Percentiles rank a stretch among this genome's conserved stretches.
These are phyloP conservation scores for Dipus sagitta DNA, from an alignment of 2,797 vertebrate species.

Conservation along the genomic window DNA sequence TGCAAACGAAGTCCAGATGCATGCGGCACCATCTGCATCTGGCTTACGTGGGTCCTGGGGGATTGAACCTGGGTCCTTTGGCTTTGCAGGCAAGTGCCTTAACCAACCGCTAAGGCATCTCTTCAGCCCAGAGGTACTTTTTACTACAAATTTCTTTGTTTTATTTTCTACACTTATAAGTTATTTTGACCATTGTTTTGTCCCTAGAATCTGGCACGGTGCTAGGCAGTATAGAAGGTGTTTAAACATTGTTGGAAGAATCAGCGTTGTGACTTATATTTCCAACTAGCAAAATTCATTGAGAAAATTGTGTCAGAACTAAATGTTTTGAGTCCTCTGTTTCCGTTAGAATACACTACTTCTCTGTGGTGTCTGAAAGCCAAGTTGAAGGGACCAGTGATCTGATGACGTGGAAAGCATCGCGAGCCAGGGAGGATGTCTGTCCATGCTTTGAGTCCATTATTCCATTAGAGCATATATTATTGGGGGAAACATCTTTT, in stretches of 20 bases:
- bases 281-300: slow-evolving; percentile 49
- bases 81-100: too few species aligned
- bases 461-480: not conserved
- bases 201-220: not conserved
- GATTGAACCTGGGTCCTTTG: too few species aligned
- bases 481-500: not conserved
- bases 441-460: not conserved
- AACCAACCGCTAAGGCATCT: too few species aligned
- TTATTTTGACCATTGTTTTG: slow-evolving; percentile 42
- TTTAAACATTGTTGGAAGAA: slow-evolving; percentile 47
- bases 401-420: not conserved
- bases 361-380: slow-evolving; percentile 11
- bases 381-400: slow-evolving; percentile 3
- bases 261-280: not conserved
- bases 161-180: slow-evolving; percentile 43
- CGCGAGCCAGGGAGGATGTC: slow-evolving; percentile 9
- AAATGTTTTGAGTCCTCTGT: not conserved
- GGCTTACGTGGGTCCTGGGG: too few species aligned
- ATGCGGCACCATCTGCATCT: too few species aligned
- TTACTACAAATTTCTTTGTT: not conserved
- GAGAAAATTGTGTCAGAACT: slow-evolving; percentile 9
- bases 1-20: too few species aligned
- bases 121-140: not conserved
- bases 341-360: not conserved
- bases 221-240: not conserved